Evolutionary conservation across 2,797 vertebrate genomes (phyloP), one percentile per base, ranked within the genome.

Genomic region (Squalus acanthias): DNA sequence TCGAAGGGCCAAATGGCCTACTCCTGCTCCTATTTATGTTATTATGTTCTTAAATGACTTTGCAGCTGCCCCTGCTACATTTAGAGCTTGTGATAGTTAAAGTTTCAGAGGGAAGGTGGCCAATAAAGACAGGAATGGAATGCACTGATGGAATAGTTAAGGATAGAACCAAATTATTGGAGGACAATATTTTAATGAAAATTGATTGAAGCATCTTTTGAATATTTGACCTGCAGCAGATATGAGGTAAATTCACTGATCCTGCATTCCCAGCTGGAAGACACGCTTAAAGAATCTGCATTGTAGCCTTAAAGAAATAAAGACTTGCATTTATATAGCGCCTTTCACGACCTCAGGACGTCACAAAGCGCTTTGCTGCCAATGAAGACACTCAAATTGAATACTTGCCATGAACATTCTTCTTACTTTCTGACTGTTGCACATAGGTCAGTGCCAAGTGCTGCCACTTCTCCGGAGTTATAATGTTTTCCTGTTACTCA

Each of bases 341-440:
- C 8, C 26, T 89, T 89, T 89, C 26, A 15, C 26, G 53, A 60
- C 4, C 26, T 53, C 50, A 53, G 24, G 8, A 74, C 29, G 46
- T 26, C 85, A 9, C 2, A 13, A 57, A 13, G 33, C 13, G 24
- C 24, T 29, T 57, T 60, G 53, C 60, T 0, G 60, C 5, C 53
- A 57, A 57, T 57, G 53, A 57, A 57, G 98, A 99, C 96, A 99
- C 97, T 99, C 99, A 99, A 6, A 99, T 97, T 13, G 97, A 97
- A 96, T 99, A 97, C 17, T 97, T 98, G 39, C 99, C 99, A 22
- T 97, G 98, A 96, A 99, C 97, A 97, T 98, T 99, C 97, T 99
- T 99, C 97, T 99, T 99, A 97, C 98, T 98, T 97, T 99, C 99
- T 0, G 98, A 98, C 97, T 99, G 98, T 97, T 99, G 98, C 53